Conservation (phyloP, 2,113 vertebrate species). For the Thamnophis sirtalis region DNA sequence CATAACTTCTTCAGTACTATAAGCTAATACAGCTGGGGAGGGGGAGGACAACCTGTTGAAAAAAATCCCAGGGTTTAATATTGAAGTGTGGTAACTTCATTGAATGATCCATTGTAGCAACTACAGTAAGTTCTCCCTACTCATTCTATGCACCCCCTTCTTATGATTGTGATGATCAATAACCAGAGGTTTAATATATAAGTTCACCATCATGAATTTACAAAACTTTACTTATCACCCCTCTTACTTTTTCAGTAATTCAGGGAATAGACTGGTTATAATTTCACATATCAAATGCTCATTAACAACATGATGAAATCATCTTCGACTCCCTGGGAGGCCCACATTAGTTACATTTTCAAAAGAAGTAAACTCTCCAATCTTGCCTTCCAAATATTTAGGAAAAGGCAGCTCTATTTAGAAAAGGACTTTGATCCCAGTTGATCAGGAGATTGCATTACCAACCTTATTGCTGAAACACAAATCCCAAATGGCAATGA, state of each 20-base stretch:
- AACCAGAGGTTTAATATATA: background rate
- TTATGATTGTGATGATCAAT: background rate
- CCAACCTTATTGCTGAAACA: background rate
- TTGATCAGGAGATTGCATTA: background rate
- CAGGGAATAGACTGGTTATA: background rate
- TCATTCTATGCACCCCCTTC: background rate
- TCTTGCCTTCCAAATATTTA: background rate
- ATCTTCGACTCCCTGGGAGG: background rate
- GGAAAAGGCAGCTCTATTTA: background rate
- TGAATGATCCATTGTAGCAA: background rate
- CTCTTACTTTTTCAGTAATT: background rate
- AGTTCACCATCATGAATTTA: background rate
- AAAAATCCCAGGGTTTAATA: background rate
- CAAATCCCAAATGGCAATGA: background rate
- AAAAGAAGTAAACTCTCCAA: background rate
- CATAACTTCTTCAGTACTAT: background rate
- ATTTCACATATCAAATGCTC: background rate
- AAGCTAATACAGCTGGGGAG: background rate
- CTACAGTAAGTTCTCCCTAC: background rate
- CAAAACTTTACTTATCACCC: background rate
- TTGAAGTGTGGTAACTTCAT: background rate
- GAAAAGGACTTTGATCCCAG: background rate
- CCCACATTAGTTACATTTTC: background rate
- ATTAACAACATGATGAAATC: background rate
- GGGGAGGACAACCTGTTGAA: background rate